A percentile compares a stretch with the other conserved stretches of the same genome.
Evolutionary conservation across 2,797 vertebrate genomes (phyloP).

Genomic region (Acanthurus tractus): DNA sequence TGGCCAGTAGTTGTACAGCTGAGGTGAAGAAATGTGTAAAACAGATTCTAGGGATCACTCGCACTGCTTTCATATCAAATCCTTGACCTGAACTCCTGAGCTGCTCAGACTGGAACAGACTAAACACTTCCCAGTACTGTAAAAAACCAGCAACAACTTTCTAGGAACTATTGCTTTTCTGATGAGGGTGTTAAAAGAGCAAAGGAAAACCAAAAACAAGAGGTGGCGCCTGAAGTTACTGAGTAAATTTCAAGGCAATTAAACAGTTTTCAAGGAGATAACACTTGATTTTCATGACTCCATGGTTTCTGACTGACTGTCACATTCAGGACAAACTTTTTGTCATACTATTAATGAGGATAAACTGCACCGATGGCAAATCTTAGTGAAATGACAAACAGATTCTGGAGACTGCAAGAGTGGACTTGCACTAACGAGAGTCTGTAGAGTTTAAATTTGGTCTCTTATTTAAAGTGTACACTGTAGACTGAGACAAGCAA

Average conservation of each 20-base stretch:
- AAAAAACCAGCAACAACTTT: conserved; percentile 46
- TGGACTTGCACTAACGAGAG: background rate
- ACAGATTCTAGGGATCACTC: conserved; percentile 15
- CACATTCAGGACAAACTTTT: background rate
- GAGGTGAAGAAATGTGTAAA: background rate
- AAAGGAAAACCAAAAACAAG: conserved; percentile 19
- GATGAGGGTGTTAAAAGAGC: background rate
- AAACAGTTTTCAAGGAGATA: background rate
- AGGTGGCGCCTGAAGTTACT: background rate
- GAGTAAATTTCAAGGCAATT: background rate
- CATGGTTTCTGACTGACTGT: background rate
- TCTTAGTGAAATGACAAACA: background rate
- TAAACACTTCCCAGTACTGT: conserved; percentile 42
- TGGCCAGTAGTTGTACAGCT: background rate
- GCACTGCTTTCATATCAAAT: conserved; percentile 12
- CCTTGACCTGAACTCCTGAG: conserved; percentile 7
- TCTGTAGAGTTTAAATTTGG: background rate
- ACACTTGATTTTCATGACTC: background rate
- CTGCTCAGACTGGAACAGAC: conserved; percentile 19
- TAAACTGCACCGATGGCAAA: background rate
- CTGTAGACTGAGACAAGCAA: background rate
- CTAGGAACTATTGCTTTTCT: conserved; percentile 21
- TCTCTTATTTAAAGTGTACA: background rate
- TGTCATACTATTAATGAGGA: too few species aligned
- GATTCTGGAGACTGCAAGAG: background rate